Base-by-base conservation (phyloP, 2,888 invertebrate genomes). In the Trachelus troglodyta region DNA sequence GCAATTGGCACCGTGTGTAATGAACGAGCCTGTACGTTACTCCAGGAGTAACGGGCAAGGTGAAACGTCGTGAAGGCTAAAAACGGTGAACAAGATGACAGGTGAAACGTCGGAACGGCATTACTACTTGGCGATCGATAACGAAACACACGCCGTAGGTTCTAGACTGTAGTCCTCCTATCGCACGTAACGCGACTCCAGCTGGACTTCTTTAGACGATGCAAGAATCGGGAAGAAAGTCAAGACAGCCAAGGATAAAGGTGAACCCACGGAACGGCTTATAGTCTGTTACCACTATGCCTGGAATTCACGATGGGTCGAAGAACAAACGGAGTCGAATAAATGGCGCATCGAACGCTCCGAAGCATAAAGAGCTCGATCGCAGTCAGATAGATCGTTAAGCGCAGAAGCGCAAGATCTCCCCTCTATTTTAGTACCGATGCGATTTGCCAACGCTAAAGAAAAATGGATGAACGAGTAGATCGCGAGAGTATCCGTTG, bases 321-420 rank as follows among this genome's bases (percentile, higher is more conserved):
- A 56, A 56, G 56, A 56, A 56, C 56, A 56, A 56, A 56, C 56
- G 23, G 56, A 56, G 56, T 15, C 56, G 56, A 56, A 56, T 56
- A 56, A 56, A 56, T 56, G 23, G 9, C 23, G 23, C 56, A 56
- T 23, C 9, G 1, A 15, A 56, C 23, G 56, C 56, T 23, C 56
- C 56, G 2, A 56, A 56, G 23, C 56, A 56, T 56, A 56, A 56
- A 23, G 56, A 56, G 23, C 56, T 56, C 23, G 56, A 56, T 56
- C 9, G 23, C 56, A 9, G 23, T 23, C 23, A 23, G 31, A 75
- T 31, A 75, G 34, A 37, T 75, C 40, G 40, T n/a, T 34, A 56
- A 75, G 75, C 33, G 56, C 34, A 56, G 40, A 34, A 75, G 37
- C 34, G 75, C n/a, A 23, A 56, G 56, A 56, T 56, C 23, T 56